Evolutionary conservation across 2,888 invertebrate genomes (phyloP), one percentile per base, ranked within the genome.

Genomic region (Pyrocoelia pectoralis): DNA sequence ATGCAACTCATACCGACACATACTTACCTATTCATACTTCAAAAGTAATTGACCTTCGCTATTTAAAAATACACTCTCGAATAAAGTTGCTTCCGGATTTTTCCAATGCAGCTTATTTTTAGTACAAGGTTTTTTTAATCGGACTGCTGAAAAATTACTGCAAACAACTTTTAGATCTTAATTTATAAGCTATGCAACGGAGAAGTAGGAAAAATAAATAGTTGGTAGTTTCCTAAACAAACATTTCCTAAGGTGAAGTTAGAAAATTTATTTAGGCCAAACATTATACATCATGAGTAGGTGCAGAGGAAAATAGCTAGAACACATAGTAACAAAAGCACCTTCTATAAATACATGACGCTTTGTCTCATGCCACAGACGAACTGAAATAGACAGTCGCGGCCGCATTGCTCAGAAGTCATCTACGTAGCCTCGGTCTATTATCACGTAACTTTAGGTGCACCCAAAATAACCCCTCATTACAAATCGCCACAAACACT

Each of bases 371-470:
- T 67, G 65, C 63, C 62, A 67, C 62, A 68, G 70, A 68, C 71
- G 63, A 66, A 66, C 71, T 71, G 67, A 71, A 71, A 71, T 71
- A 71, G 71, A 71, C 65, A 70, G 69, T 69, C 60, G 63, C 70
- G 70, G 65, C 70, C 71, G 71, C 71, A 70, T 71, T 71, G 71
- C 71, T 71, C 66, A 65, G 70, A 70, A 70, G 71, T 71, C 71
- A 70, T 68, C 70, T 65, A 58, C 69, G 69, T 66, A 61, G 65
- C 65, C 65, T 65, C 65, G 59, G 62, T 66, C 66, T 70, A 68
- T 68, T 67, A 68, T 61, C 67, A 55, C 58, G 61, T 66, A 62
- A 66, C 62, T 60, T 38, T 66, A 54, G 53, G 41, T 63, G 24
- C 40, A 18, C 15, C 18, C 10, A 17, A 15, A 46, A 17, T 24